A percentile compares a stretch with the other conserved stretches of the same genome.
Evolutionary conservation across 2,888 invertebrate species (phyloP).

Genomic region (Oxyteleia sp.): DNA sequence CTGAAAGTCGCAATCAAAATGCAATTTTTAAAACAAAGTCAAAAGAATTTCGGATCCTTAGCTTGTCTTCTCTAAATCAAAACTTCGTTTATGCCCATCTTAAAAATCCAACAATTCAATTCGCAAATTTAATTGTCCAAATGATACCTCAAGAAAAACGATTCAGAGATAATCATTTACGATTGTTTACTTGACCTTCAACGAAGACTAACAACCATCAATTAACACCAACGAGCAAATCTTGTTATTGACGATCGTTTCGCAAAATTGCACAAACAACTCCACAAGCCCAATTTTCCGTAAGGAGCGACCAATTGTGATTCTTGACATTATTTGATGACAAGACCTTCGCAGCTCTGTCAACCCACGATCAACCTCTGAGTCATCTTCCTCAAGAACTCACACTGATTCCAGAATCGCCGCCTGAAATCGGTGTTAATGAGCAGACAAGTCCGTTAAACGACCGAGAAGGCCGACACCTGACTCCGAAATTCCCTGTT

Average conservation of each 20-base stretch:
- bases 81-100: neutral
- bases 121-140: slow-evolving; percentile 15
- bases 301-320: neutral
- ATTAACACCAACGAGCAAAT: neutral
- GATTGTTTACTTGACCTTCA: slow-evolving; percentile 36
- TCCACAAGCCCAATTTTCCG: neutral
- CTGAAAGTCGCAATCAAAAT: neutral
- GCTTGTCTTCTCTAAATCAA: neutral
- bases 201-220: slow-evolving; percentile 30
- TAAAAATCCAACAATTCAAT: slow-evolving; percentile 3
- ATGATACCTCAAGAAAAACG: neutral
- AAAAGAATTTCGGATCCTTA: neutral
- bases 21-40: neutral
- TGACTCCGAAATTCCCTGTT: slow-evolving; percentile 88
- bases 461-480: slow-evolving; percentile 92
- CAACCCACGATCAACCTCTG: too few species aligned
- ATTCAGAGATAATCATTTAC: slow-evolving; percentile 32
- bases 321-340: too few species aligned
- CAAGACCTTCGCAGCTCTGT: too few species aligned
- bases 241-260: slow-evolving; percentile 25
- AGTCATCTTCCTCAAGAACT: neutral
- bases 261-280: slow-evolving; percentile 45
- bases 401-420: neutral
- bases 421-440: neutral
- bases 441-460: slow-evolving; percentile 77